Percentiles rank a stretch among this genome's conserved stretches.
These are phyloP conservation scores for Acanthochromis polyacanthus DNA, from an alignment of 2,113 vertebrate species.

Conservation along the genomic window DNA sequence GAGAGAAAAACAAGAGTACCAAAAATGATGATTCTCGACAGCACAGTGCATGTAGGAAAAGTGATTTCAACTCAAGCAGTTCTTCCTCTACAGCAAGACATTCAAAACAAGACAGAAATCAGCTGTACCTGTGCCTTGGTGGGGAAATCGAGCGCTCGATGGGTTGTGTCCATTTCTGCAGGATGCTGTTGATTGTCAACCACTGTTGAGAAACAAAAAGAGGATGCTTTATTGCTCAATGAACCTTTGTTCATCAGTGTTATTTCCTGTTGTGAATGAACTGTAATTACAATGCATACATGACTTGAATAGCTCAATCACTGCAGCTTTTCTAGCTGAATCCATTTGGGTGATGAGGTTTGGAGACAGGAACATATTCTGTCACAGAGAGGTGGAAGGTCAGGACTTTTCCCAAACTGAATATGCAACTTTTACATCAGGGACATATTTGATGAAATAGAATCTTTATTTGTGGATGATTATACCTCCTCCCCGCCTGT, in stretches of 20 bases:
- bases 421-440: too few species aligned
- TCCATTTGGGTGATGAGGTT: not conserved
- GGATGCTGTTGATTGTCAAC: not conserved
- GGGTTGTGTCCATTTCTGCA: not conserved
- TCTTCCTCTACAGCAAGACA: not conserved
- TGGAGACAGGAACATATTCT: not conserved
- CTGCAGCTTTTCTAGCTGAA: too few species aligned
- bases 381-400: constrained; percentile 1
- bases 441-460: not conserved
- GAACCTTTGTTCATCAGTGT: not conserved
- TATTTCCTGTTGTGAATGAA: not conserved
- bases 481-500: not conserved
- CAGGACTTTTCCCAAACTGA: too few species aligned
- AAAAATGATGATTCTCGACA: not conserved
- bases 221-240: not conserved
- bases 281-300: not conserved
- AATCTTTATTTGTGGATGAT: not conserved
- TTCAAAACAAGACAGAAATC: not conserved
- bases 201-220: not conserved
- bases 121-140: not conserved
- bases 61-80: not conserved
- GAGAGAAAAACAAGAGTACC: too few species aligned
- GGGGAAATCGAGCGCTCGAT: not conserved
- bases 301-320: not conserved
- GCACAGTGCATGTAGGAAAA: not conserved